Percentiles rank a stretch among this genome's conserved stretches.
These are phyloP conservation scores for Cerastis rubricosa DNA, from an alignment of 2,888 invertebrate genomes.

Conservation along the genomic window DNA sequence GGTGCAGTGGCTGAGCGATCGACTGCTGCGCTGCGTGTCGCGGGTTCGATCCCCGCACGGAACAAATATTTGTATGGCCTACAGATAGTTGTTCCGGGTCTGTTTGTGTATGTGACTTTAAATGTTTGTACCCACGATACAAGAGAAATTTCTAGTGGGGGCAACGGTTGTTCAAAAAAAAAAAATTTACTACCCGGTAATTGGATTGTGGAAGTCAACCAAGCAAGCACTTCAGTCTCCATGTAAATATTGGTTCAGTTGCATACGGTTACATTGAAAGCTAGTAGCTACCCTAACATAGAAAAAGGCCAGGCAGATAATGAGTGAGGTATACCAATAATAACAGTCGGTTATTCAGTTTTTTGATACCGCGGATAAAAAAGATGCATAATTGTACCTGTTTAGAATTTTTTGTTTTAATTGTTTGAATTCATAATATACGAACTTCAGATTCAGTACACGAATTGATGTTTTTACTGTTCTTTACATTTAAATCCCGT, in stretches of 20 bases:
- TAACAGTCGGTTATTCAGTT: background rate
- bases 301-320: background rate
- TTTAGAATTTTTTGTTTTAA: background rate
- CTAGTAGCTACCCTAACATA: too few relatives aligned
- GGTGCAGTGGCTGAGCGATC: too few relatives aligned
- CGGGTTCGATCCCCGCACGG: too few relatives aligned
- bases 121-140: too few relatives aligned
- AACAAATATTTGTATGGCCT: too few relatives aligned
- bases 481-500: background rate
- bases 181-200: too few relatives aligned
- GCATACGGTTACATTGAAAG: background rate
- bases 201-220: background rate
- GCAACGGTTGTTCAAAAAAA: too few relatives aligned
- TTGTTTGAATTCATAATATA: constrained; percentile 7
- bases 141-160: too few relatives aligned
- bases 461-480: background rate
- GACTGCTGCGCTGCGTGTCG: too few relatives aligned
- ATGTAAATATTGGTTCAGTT: background rate
- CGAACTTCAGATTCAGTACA: background rate
- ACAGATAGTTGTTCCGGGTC: too few relatives aligned
- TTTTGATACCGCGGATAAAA: background rate
- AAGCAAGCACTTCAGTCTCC: background rate
- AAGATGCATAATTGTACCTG: background rate
- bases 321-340: constrained; percentile 1
- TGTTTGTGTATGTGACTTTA: too few relatives aligned